phyloP scores from a whole-genome alignment of 2,113 vertebrate genomes.

The Chloropsis cyanopogon region DNA sequence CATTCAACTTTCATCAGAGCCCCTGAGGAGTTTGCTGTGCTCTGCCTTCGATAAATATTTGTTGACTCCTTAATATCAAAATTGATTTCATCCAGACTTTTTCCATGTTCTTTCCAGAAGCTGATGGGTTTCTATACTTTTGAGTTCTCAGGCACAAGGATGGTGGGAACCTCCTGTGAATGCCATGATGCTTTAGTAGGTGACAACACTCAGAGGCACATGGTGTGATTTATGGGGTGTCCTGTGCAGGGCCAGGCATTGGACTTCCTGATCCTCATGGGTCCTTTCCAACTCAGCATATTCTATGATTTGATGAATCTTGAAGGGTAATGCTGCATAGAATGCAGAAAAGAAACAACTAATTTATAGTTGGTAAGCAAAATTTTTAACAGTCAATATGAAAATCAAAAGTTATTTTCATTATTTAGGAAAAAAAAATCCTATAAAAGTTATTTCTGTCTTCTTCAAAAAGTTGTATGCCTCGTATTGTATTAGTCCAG shows the following conservation, averaged over 20 bases:
- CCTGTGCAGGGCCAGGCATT: background rate
- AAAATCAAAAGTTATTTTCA: background rate
- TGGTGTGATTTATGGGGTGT: background rate
- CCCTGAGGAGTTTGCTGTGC: accelerated
- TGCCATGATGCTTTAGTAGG: background rate
- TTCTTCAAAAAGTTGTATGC: background rate
- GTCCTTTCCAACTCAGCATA: background rate
- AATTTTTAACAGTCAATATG: background rate
- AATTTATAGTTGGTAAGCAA: background rate
- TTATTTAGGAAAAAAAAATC: background rate
- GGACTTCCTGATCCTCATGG: background rate
- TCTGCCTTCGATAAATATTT: background rate
- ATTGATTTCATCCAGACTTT: accelerated
- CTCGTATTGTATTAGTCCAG: background rate
- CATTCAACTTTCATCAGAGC: accelerated
- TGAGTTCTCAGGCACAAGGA: background rate
- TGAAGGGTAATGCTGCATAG: background rate
- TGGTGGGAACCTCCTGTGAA: background rate
- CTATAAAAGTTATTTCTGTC: background rate
- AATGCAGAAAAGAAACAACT: background rate
- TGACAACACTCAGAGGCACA: background rate
- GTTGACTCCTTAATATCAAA: background rate
- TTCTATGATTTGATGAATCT: background rate
- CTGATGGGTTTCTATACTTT: background rate
- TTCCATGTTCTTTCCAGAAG: background rate